phyloP scores from a whole-genome alignment of 1,140 invertebrate species.

The Goniozus legneri region DNA sequence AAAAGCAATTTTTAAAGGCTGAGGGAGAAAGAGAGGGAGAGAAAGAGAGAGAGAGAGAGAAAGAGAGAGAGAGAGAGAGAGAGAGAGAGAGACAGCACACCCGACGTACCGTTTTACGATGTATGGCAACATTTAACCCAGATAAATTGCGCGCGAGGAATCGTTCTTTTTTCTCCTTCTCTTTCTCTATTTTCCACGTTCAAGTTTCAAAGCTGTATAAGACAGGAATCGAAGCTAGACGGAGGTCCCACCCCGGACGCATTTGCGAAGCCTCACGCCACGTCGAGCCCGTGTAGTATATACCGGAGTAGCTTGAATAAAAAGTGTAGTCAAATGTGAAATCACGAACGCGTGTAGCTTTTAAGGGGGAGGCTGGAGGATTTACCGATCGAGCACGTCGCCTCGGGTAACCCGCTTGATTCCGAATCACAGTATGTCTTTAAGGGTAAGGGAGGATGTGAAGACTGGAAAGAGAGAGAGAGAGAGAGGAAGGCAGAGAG shows the following conservation, averaged over 20 bases:
- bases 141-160: no score
- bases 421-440: slow-evolving; percentile 6
- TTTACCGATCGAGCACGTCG: slow-evolving; percentile 26
- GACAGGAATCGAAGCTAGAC: no score
- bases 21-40: neutral
- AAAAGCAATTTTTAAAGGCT: no score
- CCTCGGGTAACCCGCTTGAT: slow-evolving; percentile 26
- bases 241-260: slow-evolving; percentile 3
- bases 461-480: neutral
- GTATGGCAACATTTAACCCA: no score
- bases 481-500: slow-evolving; percentile 12
- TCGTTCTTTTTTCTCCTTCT: no score
- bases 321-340: slow-evolving; percentile 33
- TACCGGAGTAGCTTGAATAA: slow-evolving; percentile 19
- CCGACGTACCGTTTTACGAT: neutral
- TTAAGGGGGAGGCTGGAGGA: slow-evolving; percentile 13
- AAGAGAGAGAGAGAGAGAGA: neutral
- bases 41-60: neutral
- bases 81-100: neutral
- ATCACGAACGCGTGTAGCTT: slow-evolving; percentile 23
- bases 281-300: slow-evolving; percentile 18
- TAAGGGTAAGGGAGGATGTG: slow-evolving; percentile 6
- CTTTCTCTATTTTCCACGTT: no score
- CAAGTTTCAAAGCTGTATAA: no score
- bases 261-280: slow-evolving; percentile 30